A percentile compares a stretch with the other conserved stretches of the same genome.
These are phyloP conservation scores for Synergus gifuensis DNA, from an alignment of 2,888 invertebrate species.

Conservation along the genomic window DNA sequence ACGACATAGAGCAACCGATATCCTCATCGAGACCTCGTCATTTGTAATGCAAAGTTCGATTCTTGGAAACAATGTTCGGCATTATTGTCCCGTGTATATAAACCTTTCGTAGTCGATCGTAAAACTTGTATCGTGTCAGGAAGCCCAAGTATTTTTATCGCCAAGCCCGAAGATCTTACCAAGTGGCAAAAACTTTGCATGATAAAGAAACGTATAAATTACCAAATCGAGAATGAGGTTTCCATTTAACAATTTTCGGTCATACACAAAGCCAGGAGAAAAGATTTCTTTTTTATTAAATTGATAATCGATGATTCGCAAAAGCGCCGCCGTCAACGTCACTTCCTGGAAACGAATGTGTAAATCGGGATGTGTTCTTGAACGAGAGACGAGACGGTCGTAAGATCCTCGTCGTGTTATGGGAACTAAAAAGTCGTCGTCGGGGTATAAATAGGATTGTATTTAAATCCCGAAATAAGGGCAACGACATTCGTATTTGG, in stretches of 20 bases:
- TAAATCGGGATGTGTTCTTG: slow-evolving; percentile 55
- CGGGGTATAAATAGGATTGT: slow-evolving; percentile 71
- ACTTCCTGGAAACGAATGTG: slow-evolving; percentile 69
- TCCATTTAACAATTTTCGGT: background rate
- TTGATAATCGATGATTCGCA: slow-evolving; percentile 42
- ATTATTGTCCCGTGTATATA: slow-evolving; percentile 53
- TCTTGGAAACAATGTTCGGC: slow-evolving; percentile 62
- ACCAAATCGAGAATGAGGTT: background rate
- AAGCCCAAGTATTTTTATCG: slow-evolving; percentile 41
- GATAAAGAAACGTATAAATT: slow-evolving; percentile 36
- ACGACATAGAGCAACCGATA: slow-evolving; percentile 46
- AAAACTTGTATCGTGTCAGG: slow-evolving; percentile 31
- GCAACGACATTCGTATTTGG: slow-evolving; percentile 72
- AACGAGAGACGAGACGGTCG: slow-evolving; percentile 57
- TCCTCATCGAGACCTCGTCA: slow-evolving; percentile 62
- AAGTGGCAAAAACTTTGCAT: slow-evolving; percentile 38
- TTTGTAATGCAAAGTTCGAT: slow-evolving; percentile 71
- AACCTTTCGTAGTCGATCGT: slow-evolving; percentile 31
- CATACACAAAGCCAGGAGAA: background rate
- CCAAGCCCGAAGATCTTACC: slow-evolving; percentile 25
- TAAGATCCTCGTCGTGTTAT: slow-evolving; percentile 59
- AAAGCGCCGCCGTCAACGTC: slow-evolving; percentile 71
- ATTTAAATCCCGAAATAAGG: slow-evolving; percentile 74
- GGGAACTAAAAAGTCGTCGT: slow-evolving; percentile 65
- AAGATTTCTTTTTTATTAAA: background rate